phyloP scores from a whole-genome alignment of 2,888 invertebrate species.

The Embidobia sp. region DNA sequence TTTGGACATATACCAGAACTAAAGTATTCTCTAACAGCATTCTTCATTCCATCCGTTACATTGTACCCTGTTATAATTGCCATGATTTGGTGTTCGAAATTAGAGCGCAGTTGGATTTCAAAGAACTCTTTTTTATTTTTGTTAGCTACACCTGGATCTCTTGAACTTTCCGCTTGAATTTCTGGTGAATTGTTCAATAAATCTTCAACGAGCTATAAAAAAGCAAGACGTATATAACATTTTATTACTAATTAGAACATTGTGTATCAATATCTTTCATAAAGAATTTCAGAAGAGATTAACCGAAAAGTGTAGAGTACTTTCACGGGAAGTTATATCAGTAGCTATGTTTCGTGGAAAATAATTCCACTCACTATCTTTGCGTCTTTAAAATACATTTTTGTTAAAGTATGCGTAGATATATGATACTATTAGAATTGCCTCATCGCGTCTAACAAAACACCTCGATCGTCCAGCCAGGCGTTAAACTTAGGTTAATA shows the following conservation, averaged over 20 bases:
- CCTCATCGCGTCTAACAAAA: too few relatives aligned
- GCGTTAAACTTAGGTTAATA: too few relatives aligned
- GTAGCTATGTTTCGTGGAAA: too few relatives aligned
- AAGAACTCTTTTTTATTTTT: conserved; percentile 39
- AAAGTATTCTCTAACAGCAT: conserved; percentile 1
- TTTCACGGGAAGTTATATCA: too few relatives aligned
- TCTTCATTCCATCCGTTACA: conserved; percentile 18
- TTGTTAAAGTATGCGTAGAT: too few relatives aligned
- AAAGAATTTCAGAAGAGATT: too few relatives aligned
- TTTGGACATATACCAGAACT: neutral
- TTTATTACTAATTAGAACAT: conserved; percentile 5
- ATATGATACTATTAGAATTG: too few relatives aligned
- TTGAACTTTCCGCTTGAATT: conserved; percentile 37
- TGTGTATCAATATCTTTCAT: neutral
- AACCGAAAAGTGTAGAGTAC: too few relatives aligned
- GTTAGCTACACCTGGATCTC: conserved; percentile 18
- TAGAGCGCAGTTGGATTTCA: conserved; percentile 37
- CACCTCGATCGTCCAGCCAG: too few relatives aligned
- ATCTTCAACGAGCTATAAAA: conserved; percentile 51
- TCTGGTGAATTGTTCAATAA: conserved; percentile 33
- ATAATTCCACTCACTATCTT: too few relatives aligned
- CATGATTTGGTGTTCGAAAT: conserved; percentile 35
- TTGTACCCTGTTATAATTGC: conserved; percentile 38
- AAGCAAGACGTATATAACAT: neutral
- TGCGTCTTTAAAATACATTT: too few relatives aligned